These are phyloP conservation scores for Plumapathes pennacea DNA, from an alignment of 92 coral and sea anemone species.

Conservation along the genomic window DNA sequence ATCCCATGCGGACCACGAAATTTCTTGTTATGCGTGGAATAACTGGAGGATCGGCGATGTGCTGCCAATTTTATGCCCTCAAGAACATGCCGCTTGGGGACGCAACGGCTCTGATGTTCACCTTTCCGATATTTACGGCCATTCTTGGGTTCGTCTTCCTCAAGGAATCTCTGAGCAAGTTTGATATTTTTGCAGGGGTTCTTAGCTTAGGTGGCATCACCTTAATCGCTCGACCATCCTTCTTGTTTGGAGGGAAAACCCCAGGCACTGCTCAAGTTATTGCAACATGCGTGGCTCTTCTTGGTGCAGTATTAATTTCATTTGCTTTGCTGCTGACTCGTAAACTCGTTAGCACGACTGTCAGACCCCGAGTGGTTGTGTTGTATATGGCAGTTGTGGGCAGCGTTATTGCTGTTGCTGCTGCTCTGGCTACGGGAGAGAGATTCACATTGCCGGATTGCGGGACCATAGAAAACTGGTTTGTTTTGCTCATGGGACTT, in stretches of 20 bases:
- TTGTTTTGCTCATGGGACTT: constrained; percentile 1
- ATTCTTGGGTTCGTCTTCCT: constrained; percentile 64
- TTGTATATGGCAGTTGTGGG: constrained; percentile 54
- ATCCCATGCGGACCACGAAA: constrained; percentile 12
- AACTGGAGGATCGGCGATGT: constrained; percentile 46
- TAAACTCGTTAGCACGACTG: constrained; percentile 20
- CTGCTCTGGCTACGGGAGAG: constrained; percentile 5
- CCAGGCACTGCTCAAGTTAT: not conserved
- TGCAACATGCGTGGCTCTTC: constrained; percentile 21
- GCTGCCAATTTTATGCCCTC: constrained; percentile 46
- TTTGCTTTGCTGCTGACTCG: constrained; percentile 15
- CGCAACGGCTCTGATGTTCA: constrained; percentile 66
- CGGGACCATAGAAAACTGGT: constrained; percentile 12
- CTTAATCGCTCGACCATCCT: constrained; percentile 53
- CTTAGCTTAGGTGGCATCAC: constrained; percentile 59
- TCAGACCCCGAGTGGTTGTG: constrained; percentile 33
- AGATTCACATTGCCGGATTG: constrained; percentile 32
- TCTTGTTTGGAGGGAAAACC: constrained; percentile 11
- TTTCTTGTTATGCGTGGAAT: constrained; percentile 38
- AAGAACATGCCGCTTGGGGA: constrained; percentile 87
- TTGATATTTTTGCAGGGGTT: constrained; percentile 30
- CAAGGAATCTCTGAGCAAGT: constrained; percentile 45
- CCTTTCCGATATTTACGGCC: constrained; percentile 66
- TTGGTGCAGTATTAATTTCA: constrained; percentile 16
- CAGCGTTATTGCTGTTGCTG: not conserved